Percentiles rank a stretch among this genome's conserved stretches.
Conservation (phyloP, 2,113 vertebrate genomes). For the Mirounga angustirostris region DNA sequence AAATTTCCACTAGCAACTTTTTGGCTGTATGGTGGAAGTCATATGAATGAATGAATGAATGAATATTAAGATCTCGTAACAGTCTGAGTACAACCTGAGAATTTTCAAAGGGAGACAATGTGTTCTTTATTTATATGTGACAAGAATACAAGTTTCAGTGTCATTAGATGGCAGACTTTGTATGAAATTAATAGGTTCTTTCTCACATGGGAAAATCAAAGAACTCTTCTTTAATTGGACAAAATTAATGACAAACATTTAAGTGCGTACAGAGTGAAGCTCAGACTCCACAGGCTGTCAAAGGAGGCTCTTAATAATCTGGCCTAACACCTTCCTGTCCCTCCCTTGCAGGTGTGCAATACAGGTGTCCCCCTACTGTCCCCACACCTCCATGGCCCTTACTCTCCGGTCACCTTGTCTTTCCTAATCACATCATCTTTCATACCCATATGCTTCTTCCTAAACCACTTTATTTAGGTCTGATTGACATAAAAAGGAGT, state of each 20-base stretch:
- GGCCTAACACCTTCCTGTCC: not conserved
- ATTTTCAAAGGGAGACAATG: slow-evolving; percentile 2
- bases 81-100: not conserved
- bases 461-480: not conserved
- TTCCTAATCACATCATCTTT: not conserved
- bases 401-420: not conserved
- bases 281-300: not conserved
- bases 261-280: not conserved
- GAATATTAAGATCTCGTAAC: not conserved
- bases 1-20: not conserved
- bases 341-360: not conserved
- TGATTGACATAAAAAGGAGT: not conserved
- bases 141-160: not conserved
- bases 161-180: not conserved
- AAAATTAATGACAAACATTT: not conserved
- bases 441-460: not conserved
- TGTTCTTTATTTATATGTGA: not conserved
- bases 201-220: not conserved
- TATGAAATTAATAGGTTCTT: not conserved
- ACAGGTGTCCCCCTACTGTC: not conserved
- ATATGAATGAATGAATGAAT: not conserved
- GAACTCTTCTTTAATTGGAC: not conserved
- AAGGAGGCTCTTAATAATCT: not conserved
- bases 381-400: fast-evolving
- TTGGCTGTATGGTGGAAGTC: not conserved